A percentile compares a stretch with the other conserved stretches of the same genome.
Evolutionary conservation across 2,888 invertebrate genomes (phyloP).

Genomic region (Heliconius sara): DNA sequence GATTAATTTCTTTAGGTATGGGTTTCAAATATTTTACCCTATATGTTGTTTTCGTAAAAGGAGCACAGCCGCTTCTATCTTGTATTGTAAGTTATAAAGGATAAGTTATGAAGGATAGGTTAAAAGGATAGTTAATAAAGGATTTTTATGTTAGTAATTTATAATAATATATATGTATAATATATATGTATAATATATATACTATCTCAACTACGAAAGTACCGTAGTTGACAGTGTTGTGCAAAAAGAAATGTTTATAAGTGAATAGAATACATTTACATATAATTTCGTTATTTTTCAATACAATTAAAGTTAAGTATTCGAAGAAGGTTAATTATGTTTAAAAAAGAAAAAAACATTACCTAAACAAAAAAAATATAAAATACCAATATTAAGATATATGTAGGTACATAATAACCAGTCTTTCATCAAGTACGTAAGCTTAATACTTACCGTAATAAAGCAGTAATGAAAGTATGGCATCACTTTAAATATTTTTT

Average conservation of each 20-base stretch:
- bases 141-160: background rate
- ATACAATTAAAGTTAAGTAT: conserved; percentile 5
- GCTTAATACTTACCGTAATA: too few relatives aligned
- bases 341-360: background rate
- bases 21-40: too few relatives aligned
- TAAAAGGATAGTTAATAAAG: too few relatives aligned
- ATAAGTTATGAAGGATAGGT: too few relatives aligned
- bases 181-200: background rate
- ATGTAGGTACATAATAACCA: background rate
- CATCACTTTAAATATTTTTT: too few relatives aligned
- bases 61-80: too few relatives aligned
- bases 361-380: background rate
- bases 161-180: background rate
- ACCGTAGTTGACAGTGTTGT: background rate
- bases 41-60: too few relatives aligned
- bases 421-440: too few relatives aligned
- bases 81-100: too few relatives aligned
- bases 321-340: background rate
- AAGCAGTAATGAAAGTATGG: too few relatives aligned
- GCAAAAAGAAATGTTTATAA: background rate
- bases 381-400: background rate
- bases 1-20: too few relatives aligned
- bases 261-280: background rate
- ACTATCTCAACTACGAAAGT: too few relatives aligned
- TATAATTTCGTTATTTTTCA: background rate